Evolutionary conservation across 2,888 invertebrate genomes (phyloP), one percentile per base, ranked within the genome.

Genomic region (Napeogenes sylphis): DNA sequence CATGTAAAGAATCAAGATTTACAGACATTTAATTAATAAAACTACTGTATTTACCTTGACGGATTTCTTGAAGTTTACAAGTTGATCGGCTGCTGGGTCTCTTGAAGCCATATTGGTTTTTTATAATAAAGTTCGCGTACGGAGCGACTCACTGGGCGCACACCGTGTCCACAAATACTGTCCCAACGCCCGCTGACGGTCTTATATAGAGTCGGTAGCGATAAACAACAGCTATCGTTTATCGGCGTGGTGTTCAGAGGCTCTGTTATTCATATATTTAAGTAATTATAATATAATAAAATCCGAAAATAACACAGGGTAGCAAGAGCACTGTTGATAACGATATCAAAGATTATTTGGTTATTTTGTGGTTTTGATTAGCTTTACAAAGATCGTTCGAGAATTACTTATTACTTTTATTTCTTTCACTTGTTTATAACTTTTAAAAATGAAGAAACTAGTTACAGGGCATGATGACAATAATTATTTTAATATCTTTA

Each of bases 61-160:
- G 56, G 78, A 76, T 73, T 92, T 93, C 80, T 92, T 93, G 82
- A 87, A 94, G 68, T 92, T 87, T 69, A 90, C 87, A 60, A 94
- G 88, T 81, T 94, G 94, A 71, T 94, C 92, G 47, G 92, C 73
- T 33, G 94, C 92, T 57, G 93, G 91, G 71, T 93, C 93, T 69
- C 94, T 91, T 67, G 86, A 85, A 70, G 92, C 79, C 90, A 91
- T 91, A 63, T 71, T 72, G 59, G 67, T 65, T 56, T 57, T 55
- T 47, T 35, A 54, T 42, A 59, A 46, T 35, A 53, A n/a, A 64
- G 38, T 58, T 51, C 14, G 57, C 45, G 38, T 53, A 73, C 78
- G 76, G 78, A 81, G 80, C 82, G 77, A 79, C 85, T 71, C 83
- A 82, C 82, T 81, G 74, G 74, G 74, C 80, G 79, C 82, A 80